Evolutionary conservation across 1,140 invertebrate genomes (phyloP), one percentile per base, ranked within the genome.

Genomic region (Scaptomyza pallida): DNA sequence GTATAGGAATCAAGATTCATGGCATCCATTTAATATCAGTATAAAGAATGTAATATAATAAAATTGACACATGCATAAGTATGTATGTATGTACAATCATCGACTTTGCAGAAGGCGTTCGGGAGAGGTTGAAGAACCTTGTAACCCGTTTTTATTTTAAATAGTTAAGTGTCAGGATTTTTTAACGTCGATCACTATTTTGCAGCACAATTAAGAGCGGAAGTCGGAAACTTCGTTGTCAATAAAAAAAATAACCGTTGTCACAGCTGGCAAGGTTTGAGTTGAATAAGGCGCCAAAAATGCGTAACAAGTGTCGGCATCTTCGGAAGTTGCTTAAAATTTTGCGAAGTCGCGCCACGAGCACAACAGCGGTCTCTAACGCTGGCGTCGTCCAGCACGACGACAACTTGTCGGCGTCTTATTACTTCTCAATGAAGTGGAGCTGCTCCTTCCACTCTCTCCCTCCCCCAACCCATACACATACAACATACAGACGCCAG

Each of bases 381-480:
- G 60, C 48, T 60, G 74, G 65, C 79, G 79, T 72, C 80, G 76
- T 56, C 65, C 72, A 85, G 62, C 54, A 69, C 74, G 80, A 85
- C 80, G 80, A 83, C 80, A 83, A 83, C 80, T 83, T 83, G 80
- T 83, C 80, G 80, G 80, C 80, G 76, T 56, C 59, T 79, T 69
- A 68, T 57, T 68, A 62, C 72, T 74, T 68, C 61, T 73, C 60
- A 78, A 80, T 80, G 64, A 64, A 61, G 37, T 57, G 19, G 54
- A 47, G n/a, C n/a, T n/a, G n/a, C 45, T 13, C 13, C 43, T 33
- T 23, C 5, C 40, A 15, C 21, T n/a, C 37, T 26, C n/a, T n/a
- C n/a, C n/a, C n/a, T n/a, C n/a, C n/a, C n/a, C n/a, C n/a, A 23
- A 30, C 16, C 19, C 48, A 61, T 16, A 13, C 0, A 9, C 21